Evolutionary conservation across 2,797 vertebrate species (phyloP).

Genomic region (Mus spretus): DNA sequence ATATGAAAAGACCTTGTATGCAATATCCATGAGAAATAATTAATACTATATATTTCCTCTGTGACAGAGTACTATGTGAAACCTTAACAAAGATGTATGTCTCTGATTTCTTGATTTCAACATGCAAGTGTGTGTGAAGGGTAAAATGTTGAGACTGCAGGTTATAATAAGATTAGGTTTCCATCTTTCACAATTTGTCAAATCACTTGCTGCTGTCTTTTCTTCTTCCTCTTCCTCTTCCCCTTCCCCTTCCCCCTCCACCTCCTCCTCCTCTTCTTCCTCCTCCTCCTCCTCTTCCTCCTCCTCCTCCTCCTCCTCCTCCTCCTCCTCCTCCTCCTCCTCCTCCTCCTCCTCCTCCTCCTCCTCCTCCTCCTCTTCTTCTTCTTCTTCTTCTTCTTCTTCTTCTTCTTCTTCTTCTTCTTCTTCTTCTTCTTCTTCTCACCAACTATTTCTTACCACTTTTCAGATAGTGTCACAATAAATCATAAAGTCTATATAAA

Average conservation of each 20-base stretch:
- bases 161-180: background rate
- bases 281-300: too few species aligned
- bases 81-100: background rate
- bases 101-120: background rate
- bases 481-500: conserved; percentile 10
- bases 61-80: background rate
- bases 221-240: background rate
- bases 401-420: background rate
- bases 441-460: conserved; percentile 3
- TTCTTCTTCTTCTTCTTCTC: background rate
- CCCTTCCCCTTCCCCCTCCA: background rate
- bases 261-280: background rate
- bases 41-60: background rate
- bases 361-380: background rate
- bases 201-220: background rate
- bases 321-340: background rate
- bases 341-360: accelerated
- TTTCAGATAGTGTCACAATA: conserved; percentile 39
- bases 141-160: background rate
- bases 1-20: background rate
- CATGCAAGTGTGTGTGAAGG: background rate
- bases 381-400: background rate
- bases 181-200: background rate
- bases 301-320: background rate
- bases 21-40: background rate